Percentiles rank a stretch among this genome's conserved stretches.
phyloP scores from a whole-genome alignment of 2,797 vertebrate species.

The Nyctibius grandis region DNA sequence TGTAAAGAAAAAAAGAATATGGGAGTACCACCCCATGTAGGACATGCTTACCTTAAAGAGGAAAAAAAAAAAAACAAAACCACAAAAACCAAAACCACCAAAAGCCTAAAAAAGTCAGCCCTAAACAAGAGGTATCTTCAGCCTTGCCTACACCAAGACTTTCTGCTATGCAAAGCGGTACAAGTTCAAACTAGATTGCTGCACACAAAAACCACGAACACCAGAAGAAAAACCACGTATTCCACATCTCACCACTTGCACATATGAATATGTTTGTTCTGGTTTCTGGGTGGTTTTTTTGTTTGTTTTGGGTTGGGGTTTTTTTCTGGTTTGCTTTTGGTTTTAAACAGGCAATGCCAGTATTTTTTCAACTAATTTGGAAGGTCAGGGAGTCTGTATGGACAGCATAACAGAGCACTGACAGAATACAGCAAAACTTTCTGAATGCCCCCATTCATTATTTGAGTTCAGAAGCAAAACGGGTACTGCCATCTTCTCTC shows the following conservation, averaged over 20 bases:
- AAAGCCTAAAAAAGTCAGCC: background rate
- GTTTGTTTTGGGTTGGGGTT: fast-evolving
- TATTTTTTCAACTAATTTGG: background rate
- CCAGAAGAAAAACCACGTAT: fast-evolving
- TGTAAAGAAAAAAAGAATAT: background rate
- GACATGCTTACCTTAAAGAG: background rate
- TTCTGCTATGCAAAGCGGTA: background rate
- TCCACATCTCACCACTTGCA: background rate
- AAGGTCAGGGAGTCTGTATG: background rate
- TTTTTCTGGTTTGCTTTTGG: background rate
- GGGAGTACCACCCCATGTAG: fast-evolving
- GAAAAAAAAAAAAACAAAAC: background rate
- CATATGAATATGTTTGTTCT: fast-evolving
- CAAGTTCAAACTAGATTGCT: background rate
- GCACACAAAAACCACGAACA: background rate
- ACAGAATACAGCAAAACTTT: background rate
- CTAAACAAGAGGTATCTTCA: background rate
- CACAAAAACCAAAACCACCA: background rate
- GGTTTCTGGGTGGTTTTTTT: background rate
- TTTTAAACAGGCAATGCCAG: background rate
- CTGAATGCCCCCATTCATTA: background rate
- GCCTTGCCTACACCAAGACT: background rate
- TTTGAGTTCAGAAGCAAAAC: background rate
- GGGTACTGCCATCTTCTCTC: background rate
- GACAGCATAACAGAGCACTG: background rate